Conservation (phyloP, 2,113 vertebrate genomes). For the Ia io region DNA sequence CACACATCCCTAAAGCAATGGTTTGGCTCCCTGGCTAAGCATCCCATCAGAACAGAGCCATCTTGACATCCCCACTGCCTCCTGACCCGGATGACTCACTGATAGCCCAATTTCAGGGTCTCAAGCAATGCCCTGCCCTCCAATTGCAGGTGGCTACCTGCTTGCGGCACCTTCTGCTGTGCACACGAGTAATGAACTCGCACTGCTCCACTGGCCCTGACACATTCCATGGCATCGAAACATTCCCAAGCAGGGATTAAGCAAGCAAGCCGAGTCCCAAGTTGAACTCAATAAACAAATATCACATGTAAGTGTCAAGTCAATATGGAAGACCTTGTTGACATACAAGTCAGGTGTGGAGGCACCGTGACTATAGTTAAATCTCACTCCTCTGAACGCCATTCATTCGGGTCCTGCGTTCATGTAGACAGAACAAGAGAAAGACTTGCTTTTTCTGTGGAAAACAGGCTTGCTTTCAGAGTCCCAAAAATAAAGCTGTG, state of each 20-base stretch:
- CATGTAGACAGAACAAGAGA: background rate
- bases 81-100: slow-evolving; percentile 77
- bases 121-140: slow-evolving; percentile 76
- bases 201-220: slow-evolving; percentile 77
- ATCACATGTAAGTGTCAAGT: slow-evolving; percentile 6
- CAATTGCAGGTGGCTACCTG: slow-evolving; percentile 69
- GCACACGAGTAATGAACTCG: slow-evolving; percentile 82
- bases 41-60: slow-evolving; percentile 65
- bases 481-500: background rate
- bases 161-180: slow-evolving; percentile 76
- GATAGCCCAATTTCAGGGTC: slow-evolving; percentile 74
- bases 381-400: background rate
- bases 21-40: slow-evolving; percentile 72
- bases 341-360: background rate
- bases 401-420: background rate
- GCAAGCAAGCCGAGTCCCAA: slow-evolving; percentile 76
- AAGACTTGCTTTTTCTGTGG: background rate
- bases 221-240: slow-evolving; percentile 73
- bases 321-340: background rate
- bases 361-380: background rate
- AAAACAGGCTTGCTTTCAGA: background rate
- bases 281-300: slow-evolving; percentile 71
- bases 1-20: slow-evolving; percentile 59
- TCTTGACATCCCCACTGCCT: slow-evolving; percentile 68
- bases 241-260: slow-evolving; percentile 78